Evolutionary conservation across 92 coral and sea anemone genomes (phyloP).

Genomic region (Plumapathes pennacea): DNA sequence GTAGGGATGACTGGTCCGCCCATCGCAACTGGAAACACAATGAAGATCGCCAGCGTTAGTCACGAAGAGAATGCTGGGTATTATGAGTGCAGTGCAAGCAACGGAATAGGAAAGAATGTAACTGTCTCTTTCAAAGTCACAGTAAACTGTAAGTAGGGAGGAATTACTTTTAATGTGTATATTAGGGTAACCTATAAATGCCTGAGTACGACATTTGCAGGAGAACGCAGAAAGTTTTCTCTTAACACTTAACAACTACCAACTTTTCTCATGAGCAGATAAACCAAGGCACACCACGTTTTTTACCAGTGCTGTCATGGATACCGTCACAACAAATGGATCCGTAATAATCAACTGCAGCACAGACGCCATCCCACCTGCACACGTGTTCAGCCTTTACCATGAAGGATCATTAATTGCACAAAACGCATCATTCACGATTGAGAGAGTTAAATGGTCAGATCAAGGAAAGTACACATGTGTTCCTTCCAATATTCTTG

Average conservation of each 20-base stretch:
- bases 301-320: background rate
- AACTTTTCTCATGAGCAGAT: too few species aligned
- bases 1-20: too few species aligned
- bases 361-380: constrained; percentile 31
- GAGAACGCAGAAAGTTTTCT: too few species aligned
- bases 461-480: constrained; percentile 38
- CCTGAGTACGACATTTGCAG: too few species aligned
- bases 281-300: constrained; percentile 27
- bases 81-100: too few species aligned
- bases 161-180: too few species aligned
- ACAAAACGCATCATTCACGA: constrained; percentile 2
- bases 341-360: constrained; percentile 21
- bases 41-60: constrained; percentile 2
- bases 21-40: too few species aligned
- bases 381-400: constrained; percentile 20
- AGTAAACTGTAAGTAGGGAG: constrained; percentile 24
- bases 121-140: constrained; percentile 3
- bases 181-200: too few species aligned
- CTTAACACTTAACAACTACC: too few species aligned
- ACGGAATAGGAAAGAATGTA: too few species aligned
- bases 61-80: constrained; percentile 22
- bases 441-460: constrained; percentile 10
- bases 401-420: constrained; percentile 2
- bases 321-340: constrained; percentile 1
- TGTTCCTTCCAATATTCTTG: constrained; percentile 32